A percentile compares a stretch with the other conserved stretches of the same genome.
phyloP scores from a whole-genome alignment of 2,888 invertebrate genomes.

The Crematogaster levior region DNA sequence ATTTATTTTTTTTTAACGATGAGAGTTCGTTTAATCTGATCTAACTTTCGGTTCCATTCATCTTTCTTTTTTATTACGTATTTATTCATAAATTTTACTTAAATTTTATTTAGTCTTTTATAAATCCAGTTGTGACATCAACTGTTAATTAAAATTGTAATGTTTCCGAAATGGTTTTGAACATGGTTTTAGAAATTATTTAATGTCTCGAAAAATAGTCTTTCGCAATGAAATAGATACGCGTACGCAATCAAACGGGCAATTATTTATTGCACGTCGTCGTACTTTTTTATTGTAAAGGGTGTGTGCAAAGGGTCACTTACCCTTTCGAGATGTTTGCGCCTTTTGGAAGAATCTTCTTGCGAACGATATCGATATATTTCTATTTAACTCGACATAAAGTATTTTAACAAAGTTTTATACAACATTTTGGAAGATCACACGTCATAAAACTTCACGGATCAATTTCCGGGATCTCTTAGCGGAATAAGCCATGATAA shows the following conservation, averaged over 20 bases:
- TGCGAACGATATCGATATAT: constrained; percentile 14
- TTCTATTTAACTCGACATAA: constrained; percentile 32
- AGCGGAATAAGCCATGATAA: constrained; percentile 1
- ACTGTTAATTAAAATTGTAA: background rate
- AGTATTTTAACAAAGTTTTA: constrained; percentile 38
- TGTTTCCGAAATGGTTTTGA: background rate
- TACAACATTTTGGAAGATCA: constrained; percentile 31
- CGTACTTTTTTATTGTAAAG: constrained; percentile 58
- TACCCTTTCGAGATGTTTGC: constrained; percentile 34
- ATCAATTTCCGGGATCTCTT: constrained; percentile 4
- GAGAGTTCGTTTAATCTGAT: background rate
- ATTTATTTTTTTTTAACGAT: background rate
- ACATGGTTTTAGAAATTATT: background rate
- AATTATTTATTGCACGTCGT: constrained; percentile 52
- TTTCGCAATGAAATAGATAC: constrained; percentile 10
- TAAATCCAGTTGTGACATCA: constrained; percentile 2
- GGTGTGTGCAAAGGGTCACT: constrained; percentile 19
- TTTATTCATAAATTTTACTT: constrained; percentile 2
- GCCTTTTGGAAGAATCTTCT: constrained; percentile 19
- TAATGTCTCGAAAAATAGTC: background rate
- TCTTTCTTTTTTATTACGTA: background rate
- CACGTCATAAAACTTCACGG: constrained; percentile 27
- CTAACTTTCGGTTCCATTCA: background rate
- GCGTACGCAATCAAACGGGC: background rate
- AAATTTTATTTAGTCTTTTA: constrained; percentile 12